Percentiles rank a stretch among this genome's conserved stretches.
phyloP scores from a whole-genome alignment of 1,140 invertebrate species.

The Drosophila simulans region DNA sequence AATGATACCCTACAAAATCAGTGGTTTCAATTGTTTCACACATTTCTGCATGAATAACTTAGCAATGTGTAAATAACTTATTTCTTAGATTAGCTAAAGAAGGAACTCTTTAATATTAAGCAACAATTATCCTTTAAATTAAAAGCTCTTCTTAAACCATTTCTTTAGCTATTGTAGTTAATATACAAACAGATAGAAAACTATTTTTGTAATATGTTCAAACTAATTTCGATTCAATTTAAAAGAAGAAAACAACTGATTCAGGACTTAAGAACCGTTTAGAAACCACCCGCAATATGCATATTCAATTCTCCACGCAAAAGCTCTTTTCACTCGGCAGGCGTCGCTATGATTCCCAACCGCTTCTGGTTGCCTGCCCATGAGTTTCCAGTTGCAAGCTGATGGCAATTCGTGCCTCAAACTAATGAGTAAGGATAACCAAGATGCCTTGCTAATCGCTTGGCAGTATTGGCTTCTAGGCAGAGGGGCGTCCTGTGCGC shows the following conservation, averaged over 20 bases:
- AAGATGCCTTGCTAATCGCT: conserved; percentile 79
- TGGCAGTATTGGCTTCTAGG: conserved; percentile 78
- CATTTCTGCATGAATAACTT: neutral
- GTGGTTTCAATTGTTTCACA: no score
- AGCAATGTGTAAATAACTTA: no score
- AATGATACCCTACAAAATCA: no score
- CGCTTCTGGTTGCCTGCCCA: conserved; percentile 30
- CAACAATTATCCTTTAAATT: no score
- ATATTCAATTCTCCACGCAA: neutral
- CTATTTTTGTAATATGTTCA: no score
- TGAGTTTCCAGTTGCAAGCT: neutral
- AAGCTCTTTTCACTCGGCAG: conserved; percentile 1
- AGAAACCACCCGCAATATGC: neutral
- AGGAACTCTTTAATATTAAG: no score
- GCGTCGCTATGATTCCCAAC: conserved; percentile 55
- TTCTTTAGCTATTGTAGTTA: no score
- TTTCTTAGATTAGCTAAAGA: no score
- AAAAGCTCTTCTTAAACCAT: no score
- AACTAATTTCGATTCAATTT: no score
- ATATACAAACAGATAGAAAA: no score
- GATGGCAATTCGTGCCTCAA: conserved; percentile 64
- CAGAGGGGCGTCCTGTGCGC: conserved; percentile 42
- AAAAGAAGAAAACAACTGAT: no score
- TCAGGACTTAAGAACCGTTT: neutral
- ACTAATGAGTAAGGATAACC: conserved; percentile 84